Base-by-base conservation (phyloP, 1,140 invertebrate genomes). In the Calephelis virginiensis region DNA sequence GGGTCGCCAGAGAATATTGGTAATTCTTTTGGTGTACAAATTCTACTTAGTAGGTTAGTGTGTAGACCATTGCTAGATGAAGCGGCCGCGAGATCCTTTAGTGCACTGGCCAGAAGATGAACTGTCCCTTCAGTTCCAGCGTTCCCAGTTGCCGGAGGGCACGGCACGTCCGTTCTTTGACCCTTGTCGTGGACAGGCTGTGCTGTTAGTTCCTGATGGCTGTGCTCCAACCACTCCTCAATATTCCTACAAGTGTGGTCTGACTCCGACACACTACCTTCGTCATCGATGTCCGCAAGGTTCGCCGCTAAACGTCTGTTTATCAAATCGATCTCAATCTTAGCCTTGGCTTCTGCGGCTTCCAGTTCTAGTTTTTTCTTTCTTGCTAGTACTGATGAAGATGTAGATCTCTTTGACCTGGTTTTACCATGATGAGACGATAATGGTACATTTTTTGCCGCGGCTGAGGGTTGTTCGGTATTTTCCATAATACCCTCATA, bases 1-100 rank as follows among this genome's bases (percentile, higher is more conserved):
- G 48, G 66, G 11, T 77, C 72, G 12, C 74, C 74, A 5, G 53
- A 56, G 10, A 68, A 73, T 7, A 11, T 13, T 10, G 72, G 69
- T 56, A 77, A 13, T 8, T 77, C 75, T 37, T 48, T 62, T 1
- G 70, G 67, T 6, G 69, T 69, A 45, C 64, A 50, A 0, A 50
- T 7, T 13, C 13, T 50, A 14, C n/a, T 50, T 50, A 50, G 9
- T 14, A 50, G n/a, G n/a, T 49, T 5, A 69, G 64, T 10, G 17
- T 48, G 46, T 46, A 12, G 64, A n/a, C 4, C 37, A 64, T 47
- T 64, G 13, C 13, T n/a, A 7, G 38, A n/a, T n/a, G 64, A 56
- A 59, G 43, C 43, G 40, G 50, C 59, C 5, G 63, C n/a, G 40
- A 64, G 17, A 13, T 64, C 48, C 28, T 45, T 64, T 10, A 53